Conservation (phyloP, 2,797 vertebrate genomes). For the Pristis pectinata region DNA sequence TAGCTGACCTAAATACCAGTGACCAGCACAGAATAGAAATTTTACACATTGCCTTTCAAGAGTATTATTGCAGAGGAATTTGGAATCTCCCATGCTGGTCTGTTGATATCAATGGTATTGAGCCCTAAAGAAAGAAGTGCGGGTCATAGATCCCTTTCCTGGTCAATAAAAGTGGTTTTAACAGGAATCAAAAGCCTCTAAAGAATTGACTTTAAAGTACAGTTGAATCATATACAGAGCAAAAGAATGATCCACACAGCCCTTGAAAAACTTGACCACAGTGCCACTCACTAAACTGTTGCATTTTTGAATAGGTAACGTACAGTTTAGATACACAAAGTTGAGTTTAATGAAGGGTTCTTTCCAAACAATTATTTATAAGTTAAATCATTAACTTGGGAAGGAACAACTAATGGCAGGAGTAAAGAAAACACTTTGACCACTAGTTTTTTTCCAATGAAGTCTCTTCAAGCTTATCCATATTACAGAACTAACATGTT, state of each 20-base stretch:
- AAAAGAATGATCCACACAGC: not conserved
- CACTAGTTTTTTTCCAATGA: not conserved
- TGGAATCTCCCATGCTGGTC: not conserved
- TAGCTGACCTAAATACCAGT: not conserved
- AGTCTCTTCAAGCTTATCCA: not conserved
- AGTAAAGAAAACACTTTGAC: not conserved
- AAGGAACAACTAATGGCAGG: not conserved
- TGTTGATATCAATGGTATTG: not conserved
- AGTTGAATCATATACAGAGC: not conserved
- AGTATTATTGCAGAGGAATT: not conserved
- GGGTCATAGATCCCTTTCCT: not conserved
- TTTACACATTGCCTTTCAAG: not conserved
- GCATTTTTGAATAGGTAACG: not conserved
- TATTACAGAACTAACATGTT: not conserved
- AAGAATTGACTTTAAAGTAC: not conserved
- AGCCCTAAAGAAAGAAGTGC: not conserved
- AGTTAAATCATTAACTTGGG: not conserved
- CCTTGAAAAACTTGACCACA: not conserved
- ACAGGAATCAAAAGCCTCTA: conserved; percentile 10
- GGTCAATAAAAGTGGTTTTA: conserved; percentile 4
- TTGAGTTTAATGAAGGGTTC: not conserved
- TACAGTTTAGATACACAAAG: not conserved
- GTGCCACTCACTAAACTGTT: not conserved
- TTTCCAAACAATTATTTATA: not conserved
- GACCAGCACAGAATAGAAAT: not conserved